Conservation (phyloP, 2,888 invertebrate genomes). For the Lottia gigantea region DNA sequence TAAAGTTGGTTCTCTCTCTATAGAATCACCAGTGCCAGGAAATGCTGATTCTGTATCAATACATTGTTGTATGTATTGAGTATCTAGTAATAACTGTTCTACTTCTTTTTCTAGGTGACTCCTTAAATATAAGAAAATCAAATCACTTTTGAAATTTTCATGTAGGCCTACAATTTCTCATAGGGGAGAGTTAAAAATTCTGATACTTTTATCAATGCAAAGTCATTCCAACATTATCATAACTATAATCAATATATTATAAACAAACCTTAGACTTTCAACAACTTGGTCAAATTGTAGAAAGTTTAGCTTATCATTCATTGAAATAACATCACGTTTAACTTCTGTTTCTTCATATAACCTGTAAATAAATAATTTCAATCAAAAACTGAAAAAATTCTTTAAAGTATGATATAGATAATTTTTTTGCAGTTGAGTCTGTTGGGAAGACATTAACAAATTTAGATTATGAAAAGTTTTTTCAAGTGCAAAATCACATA, state of each 20-base stretch:
- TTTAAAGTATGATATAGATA: too few species aligned
- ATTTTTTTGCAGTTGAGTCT: too few species aligned
- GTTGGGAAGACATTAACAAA: too few species aligned
- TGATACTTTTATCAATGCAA: background rate
- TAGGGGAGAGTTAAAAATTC: too few species aligned
- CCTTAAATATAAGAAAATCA: conserved; percentile 36
- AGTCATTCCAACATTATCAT: too few species aligned
- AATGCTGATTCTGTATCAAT: conserved; percentile 52
- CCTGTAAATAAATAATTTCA: conserved; percentile 14
- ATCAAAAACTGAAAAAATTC: too few species aligned
- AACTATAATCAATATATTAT: too few species aligned
- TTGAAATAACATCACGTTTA: conserved; percentile 51
- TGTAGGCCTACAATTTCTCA: too few species aligned
- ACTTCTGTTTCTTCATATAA: conserved; percentile 26
- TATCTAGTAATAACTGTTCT: conserved; percentile 52
- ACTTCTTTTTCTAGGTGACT: conserved; percentile 55
- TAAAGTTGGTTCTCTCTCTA: conserved; percentile 51
- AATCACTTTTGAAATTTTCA: too few species aligned
- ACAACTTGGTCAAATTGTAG: conserved; percentile 61
- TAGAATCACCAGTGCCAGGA: conserved; percentile 34
- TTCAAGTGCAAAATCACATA: too few species aligned
- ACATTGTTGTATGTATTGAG: conserved; percentile 55
- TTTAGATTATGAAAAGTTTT: too few species aligned
- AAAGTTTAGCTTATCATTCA: conserved; percentile 58
- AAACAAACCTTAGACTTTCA: conserved; percentile 56